A percentile compares a stretch with the other conserved stretches of the same genome.
Evolutionary conservation across 2,113 vertebrate species (phyloP).

Genomic region (Lota lota): DNA sequence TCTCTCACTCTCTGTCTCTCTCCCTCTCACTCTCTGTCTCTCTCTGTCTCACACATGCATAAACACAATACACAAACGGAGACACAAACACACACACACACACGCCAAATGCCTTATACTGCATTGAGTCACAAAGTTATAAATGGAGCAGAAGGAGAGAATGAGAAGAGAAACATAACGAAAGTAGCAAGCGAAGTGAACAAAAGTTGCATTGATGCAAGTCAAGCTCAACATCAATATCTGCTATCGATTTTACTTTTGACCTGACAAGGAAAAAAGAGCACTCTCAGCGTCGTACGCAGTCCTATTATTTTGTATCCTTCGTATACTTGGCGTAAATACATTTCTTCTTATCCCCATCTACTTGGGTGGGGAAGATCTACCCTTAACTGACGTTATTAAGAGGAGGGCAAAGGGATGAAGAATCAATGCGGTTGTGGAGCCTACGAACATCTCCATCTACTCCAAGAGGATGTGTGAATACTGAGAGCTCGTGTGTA

Average conservation of each 20-base stretch:
- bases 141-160: neutral
- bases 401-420: conserved; percentile 26
- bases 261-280: conserved; percentile 43
- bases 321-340: too few relatives aligned
- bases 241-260: conserved; percentile 54
- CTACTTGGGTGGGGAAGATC: neutral
- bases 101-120: conserved; percentile 14
- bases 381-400: neutral
- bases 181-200: conserved; percentile 4
- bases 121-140: conserved; percentile 4
- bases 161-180: conserved; percentile 36
- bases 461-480: conserved; percentile 12
- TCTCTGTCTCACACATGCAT: neutral
- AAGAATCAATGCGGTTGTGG: conserved; percentile 4
- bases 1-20: too few relatives aligned
- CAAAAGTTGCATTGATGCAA: conserved; percentile 19
- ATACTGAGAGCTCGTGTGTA: conserved; percentile 63
- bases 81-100: conserved; percentile 1
- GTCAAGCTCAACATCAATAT: conserved; percentile 56
- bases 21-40: too few relatives aligned
- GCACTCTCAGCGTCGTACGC: conserved; percentile 50
- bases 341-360: neutral
- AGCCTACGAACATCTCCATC: too few relatives aligned
- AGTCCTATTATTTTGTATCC: conserved; percentile 3
- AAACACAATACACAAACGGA: neutral